Base-by-base conservation (phyloP, 2,113 vertebrate species). In the Brachyhypopomus gauderio region DNA sequence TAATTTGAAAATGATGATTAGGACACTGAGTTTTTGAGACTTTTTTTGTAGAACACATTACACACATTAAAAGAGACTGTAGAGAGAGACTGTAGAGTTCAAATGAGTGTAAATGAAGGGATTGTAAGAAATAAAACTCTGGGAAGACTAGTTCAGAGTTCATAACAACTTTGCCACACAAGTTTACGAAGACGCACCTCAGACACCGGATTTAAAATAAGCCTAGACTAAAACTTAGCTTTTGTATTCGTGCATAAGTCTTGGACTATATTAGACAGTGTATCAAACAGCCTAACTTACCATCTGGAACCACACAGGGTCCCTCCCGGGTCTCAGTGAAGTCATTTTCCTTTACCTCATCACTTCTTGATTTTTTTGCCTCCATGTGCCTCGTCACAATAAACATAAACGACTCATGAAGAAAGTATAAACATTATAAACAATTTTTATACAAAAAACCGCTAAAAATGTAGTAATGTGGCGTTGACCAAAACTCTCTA, bases 371-470 rank as follows among this genome's bases (percentile, higher is more conserved):
- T 58, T 85, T 92, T 87, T 91, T 87, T 83, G 86, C 89, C 88
- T 87, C 91, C 90, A 90, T 93, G 89, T 91, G 88, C 88, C 86
- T 88, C 85, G 84, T 83, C 88, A 86, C 85, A 85, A 85, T 78
- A 83, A 90, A 82, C 78, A 87, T 87, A 85, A 87, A 60, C 78
- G 84, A 82, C 25, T 25, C 4, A 62, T 20, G 8, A 45, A 74
- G 69, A 22, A 48, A 69, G 34, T 19, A 11, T 8, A 14, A 7
- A 19, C 45, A 69, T 23, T 19, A 11, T 8, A 14, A 7, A 19
- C 45, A 30, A 22, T 38, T 55, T 19, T 73, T 23, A n/a, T n/a
- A n/a, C n/a, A n/a, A 77, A 19, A 55, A 66, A n/a, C 22, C 4
- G 7, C 6, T 45, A 14, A 27, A 19, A 76, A 75, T 52, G 17